Evolutionary conservation across 2,797 vertebrate genomes (phyloP).

Genomic region (Danio jaintianensis): DNA sequence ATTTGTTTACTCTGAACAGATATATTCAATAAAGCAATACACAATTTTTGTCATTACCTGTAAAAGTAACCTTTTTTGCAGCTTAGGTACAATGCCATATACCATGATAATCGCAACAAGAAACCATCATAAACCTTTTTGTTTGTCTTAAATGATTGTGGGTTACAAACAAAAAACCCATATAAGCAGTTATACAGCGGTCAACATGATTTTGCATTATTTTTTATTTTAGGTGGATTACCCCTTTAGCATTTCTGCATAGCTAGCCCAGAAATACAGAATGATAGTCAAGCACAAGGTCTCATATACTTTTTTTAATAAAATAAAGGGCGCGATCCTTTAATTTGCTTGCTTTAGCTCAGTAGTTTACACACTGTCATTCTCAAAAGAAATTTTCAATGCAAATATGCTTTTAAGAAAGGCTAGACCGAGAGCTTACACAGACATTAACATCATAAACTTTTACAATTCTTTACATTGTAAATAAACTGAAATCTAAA

Average conservation of each 20-base stretch:
- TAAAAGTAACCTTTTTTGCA: no score
- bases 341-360: constrained; percentile 1
- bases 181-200: background rate
- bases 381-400: constrained; percentile 6
- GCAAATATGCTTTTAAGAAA: constrained; percentile 12
- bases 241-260: background rate
- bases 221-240: background rate
- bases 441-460: background rate
- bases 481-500: background rate
- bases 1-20: no score
- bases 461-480: background rate
- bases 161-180: background rate
- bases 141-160: no score
- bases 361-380: background rate
- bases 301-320: background rate
- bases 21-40: no score
- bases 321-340: background rate
- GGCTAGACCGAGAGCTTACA: background rate
- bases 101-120: no score
- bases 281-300: background rate
- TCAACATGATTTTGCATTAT: background rate
- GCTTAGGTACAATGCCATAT: no score
- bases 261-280: background rate
- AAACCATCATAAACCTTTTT: no score
- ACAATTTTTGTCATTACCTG: no score